phyloP scores from a whole-genome alignment of 2,888 invertebrate species.

The Cataglyphis cursor region DNA sequence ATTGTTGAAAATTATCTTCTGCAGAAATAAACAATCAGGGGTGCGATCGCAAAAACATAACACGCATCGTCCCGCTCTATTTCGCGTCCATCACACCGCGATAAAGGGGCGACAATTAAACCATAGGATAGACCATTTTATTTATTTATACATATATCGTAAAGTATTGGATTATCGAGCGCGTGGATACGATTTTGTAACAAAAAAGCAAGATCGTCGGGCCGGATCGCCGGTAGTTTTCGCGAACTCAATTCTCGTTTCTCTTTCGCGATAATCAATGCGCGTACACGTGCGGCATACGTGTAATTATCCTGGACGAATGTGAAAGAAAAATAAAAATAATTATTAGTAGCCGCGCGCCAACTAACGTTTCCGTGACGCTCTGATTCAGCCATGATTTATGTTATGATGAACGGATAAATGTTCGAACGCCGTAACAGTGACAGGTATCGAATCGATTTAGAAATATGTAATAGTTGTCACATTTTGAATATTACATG shows the following conservation, averaged over 20 bases:
- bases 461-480: constrained; percentile 6
- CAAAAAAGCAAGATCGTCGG: constrained; percentile 22
- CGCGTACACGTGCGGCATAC: constrained; percentile 22
- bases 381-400: constrained; percentile 46
- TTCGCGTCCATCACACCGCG: constrained; percentile 17
- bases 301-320: constrained; percentile 23
- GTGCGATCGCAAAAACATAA: constrained; percentile 1
- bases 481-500: constrained; percentile 1
- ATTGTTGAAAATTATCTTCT: constrained; percentile 9
- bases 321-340: constrained; percentile 26
- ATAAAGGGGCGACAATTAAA: constrained; percentile 35
- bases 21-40: constrained; percentile 28
- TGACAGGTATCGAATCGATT: constrained; percentile 22
- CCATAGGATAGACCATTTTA: background rate
- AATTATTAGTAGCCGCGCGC: constrained; percentile 26
- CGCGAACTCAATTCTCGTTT: background rate
- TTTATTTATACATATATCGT: background rate
- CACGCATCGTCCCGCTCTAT: constrained; percentile 25
- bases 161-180: constrained; percentile 1
- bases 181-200: constrained; percentile 25
- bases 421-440: constrained; percentile 29
- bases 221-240: background rate
- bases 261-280: constrained; percentile 24
- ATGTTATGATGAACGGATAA: constrained; percentile 26
- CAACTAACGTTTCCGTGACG: constrained; percentile 36